Base-by-base conservation (phyloP, 2,113 vertebrate species). In the Channa maculata region DNA sequence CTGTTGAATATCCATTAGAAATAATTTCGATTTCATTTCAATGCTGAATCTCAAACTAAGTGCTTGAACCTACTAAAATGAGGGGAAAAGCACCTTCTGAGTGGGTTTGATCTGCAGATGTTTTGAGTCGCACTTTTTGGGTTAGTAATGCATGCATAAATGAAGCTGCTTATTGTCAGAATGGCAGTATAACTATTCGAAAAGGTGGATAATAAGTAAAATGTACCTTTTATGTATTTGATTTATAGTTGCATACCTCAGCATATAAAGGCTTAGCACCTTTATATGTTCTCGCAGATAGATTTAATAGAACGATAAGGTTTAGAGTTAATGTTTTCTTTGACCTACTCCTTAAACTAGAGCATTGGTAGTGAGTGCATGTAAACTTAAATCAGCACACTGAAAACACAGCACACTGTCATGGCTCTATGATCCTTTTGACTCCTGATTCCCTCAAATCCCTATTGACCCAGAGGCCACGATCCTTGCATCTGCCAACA, bases 401-500 rank as follows among this genome's bases (percentile, higher is more conserved):
- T 45, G 55, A 53, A 62, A 58, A 65, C 65, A 71, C 82, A 73
- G 78, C 36, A 58, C 50, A 69, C 68, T 71, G 71, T 86, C 82
- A 78, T 77, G 77, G 77, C 66, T 83, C 71, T 65, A 79, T 69
- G 82, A 73, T 82, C 77, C 63, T 54, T 88, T 78, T 91, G 81
- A 88, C 82, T 82, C 75, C 55, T 71, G 79, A 77, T 88, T 72
- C 64, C 41, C 50, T 81, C 60, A 86, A 90, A 84, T 88, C 80
- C 69, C 86, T 6, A 5, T 43, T 63, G 88, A 84, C 78, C 67
- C 1, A 6, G 61, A 79, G 79, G 83, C 61, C 82, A 60, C 15
- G 68, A 87, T 85, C 86, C 37, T 64, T 24, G 72, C 91, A 89
- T 90, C 89, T 90, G 89, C 53, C 82, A 81, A 62, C 62, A 54